Conservation (phyloP, 2,888 invertebrate genomes). For the Meganola albula region DNA sequence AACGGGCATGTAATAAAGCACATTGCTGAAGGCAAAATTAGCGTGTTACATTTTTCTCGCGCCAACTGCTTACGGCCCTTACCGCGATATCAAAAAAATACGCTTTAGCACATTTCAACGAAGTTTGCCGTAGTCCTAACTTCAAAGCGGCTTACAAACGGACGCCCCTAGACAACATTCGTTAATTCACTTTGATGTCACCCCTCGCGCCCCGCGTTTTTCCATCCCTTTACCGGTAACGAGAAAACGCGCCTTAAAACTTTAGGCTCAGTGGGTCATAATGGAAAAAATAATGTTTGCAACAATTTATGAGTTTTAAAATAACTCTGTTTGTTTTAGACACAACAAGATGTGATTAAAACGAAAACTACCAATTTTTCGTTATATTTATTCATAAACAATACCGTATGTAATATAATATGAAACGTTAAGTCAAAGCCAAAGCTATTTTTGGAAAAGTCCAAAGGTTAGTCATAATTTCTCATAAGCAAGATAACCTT, state of each 20-base stretch:
- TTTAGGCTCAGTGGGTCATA: conserved; percentile 58
- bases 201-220: conserved; percentile 42
- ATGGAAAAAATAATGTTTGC: conserved; percentile 57
- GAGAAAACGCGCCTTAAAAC: conserved; percentile 71
- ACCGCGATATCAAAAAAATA: conserved; percentile 49
- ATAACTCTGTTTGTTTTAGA: too few relatives aligned
- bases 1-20: conserved; percentile 20
- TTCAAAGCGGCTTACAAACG: conserved; percentile 74
- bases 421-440: too few relatives aligned
- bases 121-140: conserved; percentile 58
- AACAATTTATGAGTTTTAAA: too few relatives aligned
- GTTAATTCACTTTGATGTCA: conserved; percentile 76
- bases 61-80: conserved; percentile 16
- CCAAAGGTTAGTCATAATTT: too few relatives aligned
- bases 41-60: conserved; percentile 25
- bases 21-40: conserved; percentile 18
- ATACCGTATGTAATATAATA: too few relatives aligned
- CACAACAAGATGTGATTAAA: too few relatives aligned
- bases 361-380: too few relatives aligned
- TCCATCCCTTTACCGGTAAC: conserved; percentile 43
- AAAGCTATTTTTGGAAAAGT: too few relatives aligned
- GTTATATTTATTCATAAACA: too few relatives aligned
- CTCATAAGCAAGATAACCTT: too few relatives aligned
- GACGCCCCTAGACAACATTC: conserved; percentile 76
- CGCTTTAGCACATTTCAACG: conserved; percentile 55